phyloP scores from a whole-genome alignment of 2,888 invertebrate genomes.

The Netelia melanura region DNA sequence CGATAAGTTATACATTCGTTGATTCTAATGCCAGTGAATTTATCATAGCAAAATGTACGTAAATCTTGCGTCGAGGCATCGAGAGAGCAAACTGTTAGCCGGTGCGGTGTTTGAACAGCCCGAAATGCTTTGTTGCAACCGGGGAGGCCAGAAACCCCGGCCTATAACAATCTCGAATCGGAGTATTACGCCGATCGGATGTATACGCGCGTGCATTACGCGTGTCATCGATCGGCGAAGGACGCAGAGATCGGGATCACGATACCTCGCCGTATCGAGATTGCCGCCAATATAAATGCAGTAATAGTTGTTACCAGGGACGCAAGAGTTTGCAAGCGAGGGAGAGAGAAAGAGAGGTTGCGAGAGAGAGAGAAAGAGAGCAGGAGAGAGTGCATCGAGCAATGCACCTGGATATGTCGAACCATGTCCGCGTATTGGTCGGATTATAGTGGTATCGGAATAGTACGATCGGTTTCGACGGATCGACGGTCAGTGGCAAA shows the following conservation, averaged over 20 bases:
- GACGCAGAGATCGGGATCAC: neutral
- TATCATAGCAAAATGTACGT: neutral
- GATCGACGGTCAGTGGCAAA: slow-evolving; percentile 35
- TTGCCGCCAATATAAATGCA: slow-evolving; percentile 4
- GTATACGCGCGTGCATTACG: too few relatives aligned
- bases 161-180: slow-evolving; percentile 27
- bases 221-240: slow-evolving; percentile 44
- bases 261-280: neutral
- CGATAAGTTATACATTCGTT: neutral
- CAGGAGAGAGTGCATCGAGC: too few relatives aligned
- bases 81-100: too few relatives aligned
- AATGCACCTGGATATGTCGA: too few relatives aligned
- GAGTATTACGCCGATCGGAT: slow-evolving; percentile 40
- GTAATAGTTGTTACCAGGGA: slow-evolving; percentile 1
- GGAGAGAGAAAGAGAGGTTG: neutral
- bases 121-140: too few relatives aligned
- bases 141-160: neutral
- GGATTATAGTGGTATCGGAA: neutral
- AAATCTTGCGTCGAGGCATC: too few relatives aligned
- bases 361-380: slow-evolving; percentile 5
- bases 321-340: too few relatives aligned
- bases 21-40: neutral
- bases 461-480: neutral
- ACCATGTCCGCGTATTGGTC: neutral
- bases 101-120: too few relatives aligned